Evolutionary conservation across 2,113 vertebrate species (phyloP).

Genomic region (Phaethon lepturus): DNA sequence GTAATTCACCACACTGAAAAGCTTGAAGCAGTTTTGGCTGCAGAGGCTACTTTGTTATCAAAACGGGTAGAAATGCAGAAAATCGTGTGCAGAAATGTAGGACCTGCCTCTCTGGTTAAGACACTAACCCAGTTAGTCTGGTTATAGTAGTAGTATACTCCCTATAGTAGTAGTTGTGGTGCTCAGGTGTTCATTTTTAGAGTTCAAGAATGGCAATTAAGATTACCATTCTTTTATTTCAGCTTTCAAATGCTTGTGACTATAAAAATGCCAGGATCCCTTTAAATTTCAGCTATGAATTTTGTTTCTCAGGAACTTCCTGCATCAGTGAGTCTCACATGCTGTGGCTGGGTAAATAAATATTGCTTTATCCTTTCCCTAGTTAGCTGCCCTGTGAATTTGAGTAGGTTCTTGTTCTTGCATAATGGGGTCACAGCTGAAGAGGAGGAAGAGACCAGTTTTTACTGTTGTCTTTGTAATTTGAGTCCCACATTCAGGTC

Average conservation of each 20-base stretch:
- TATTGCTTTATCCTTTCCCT: conserved; percentile 37
- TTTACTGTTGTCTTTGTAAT: conserved; percentile 20
- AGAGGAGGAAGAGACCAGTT: neutral
- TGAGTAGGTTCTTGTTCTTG: conserved; percentile 32
- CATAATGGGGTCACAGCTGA: neutral
- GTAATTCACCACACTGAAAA: neutral
- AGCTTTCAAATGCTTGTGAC: neutral
- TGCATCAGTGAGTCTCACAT: neutral
- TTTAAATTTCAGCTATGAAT: neutral
- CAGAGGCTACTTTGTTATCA: neutral
- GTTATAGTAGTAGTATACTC: too few relatives aligned
- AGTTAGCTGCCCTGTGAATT: conserved; percentile 13
- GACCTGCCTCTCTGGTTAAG: neutral
- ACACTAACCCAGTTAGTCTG: neutral
- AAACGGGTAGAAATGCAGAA: neutral
- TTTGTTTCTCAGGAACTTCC: conserved; percentile 15
- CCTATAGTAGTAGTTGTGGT: neutral
- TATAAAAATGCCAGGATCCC: neutral
- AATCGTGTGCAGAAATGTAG: neutral
- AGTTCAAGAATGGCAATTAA: neutral
- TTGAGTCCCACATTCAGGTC: neutral
- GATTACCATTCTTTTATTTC: neutral
- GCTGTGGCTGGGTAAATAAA: conserved; percentile 40
- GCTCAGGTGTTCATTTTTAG: neutral
- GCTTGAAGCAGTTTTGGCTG: neutral